Evolutionary conservation across 2,888 invertebrate species (phyloP).

Genomic region (Drosophila siamana): DNA sequence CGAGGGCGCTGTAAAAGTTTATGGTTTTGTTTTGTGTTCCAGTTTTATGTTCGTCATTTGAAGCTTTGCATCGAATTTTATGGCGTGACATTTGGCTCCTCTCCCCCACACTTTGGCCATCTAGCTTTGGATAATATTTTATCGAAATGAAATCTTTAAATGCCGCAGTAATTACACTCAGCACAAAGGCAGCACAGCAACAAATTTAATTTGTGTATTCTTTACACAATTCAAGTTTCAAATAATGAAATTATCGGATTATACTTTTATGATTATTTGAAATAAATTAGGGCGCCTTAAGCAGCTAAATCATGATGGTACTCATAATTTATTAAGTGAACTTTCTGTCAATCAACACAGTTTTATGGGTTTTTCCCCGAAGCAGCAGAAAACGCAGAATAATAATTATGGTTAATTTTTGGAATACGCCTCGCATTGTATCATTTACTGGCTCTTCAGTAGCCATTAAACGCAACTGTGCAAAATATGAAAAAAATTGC

Average conservation of each 20-base stretch:
- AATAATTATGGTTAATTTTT: conserved; percentile 14
- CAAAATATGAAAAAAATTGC: conserved; percentile 40
- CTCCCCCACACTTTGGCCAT: background rate
- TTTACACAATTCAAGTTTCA: background rate
- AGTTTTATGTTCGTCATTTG: conserved; percentile 57
- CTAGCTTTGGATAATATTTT: background rate
- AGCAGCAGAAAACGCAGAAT: conserved; percentile 6
- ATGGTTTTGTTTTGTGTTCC: conserved; percentile 70
- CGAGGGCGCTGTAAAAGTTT: conserved; percentile 69
- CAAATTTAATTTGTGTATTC: background rate
- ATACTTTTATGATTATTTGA: background rate
- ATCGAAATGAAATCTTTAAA: conserved; percentile 31
- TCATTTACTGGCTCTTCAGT: conserved; percentile 53
- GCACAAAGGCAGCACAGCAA: background rate
- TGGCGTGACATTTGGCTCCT: conserved; percentile 59
- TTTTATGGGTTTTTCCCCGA: too few relatives aligned
- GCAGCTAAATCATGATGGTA: background rate
- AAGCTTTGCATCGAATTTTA: conserved; percentile 57
- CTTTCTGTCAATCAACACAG: too few relatives aligned
- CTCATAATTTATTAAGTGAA: background rate
- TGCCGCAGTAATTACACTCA: conserved; percentile 32
- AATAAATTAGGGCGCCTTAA: background rate
- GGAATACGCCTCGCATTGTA: conserved; percentile 18
- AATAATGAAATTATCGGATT: background rate
- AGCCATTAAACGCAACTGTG: conserved; percentile 44